Percentiles rank a stretch among this genome's conserved stretches.
These are phyloP conservation scores for Cantharis nigra DNA, from an alignment of 2,888 invertebrate species.

Conservation along the genomic window DNA sequence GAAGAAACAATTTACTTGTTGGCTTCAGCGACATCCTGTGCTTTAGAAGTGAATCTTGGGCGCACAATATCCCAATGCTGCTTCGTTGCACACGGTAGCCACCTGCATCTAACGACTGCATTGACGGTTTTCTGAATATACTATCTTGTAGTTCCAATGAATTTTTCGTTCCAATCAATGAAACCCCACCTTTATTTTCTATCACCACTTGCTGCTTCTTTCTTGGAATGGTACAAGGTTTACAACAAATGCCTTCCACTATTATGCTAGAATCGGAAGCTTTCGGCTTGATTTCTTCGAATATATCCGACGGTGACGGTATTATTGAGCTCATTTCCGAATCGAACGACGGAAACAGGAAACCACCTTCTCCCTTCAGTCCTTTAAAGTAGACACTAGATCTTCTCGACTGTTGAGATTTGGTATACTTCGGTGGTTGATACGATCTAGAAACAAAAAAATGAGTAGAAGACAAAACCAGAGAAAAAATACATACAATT, in stretches of 20 bases:
- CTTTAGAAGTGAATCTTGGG: slow-evolving; percentile 4
- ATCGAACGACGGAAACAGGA: slow-evolving; percentile 4
- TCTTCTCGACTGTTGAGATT: background rate
- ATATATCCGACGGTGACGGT: background rate
- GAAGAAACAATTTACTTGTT: background rate
- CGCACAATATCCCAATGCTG: slow-evolving; percentile 1
- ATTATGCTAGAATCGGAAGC: background rate
- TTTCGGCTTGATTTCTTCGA: background rate
- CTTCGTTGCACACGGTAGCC: background rate
- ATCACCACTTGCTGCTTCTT: background rate
- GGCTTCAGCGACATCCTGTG: slow-evolving; percentile 12
- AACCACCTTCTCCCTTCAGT: background rate
- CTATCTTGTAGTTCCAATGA: background rate
- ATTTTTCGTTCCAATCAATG: slow-evolving; percentile 5
- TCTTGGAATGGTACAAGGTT: background rate
- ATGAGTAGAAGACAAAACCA: background rate
- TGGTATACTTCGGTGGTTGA: background rate
- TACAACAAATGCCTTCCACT: background rate
- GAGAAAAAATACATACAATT: background rate
- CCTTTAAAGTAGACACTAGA: slow-evolving; percentile 2
- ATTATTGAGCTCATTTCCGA: background rate
- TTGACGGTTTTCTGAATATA: background rate
- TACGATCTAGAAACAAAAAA: background rate
- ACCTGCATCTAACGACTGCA: background rate
- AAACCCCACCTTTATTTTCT: background rate